Percentiles rank a stretch among this genome's conserved stretches.
Evolutionary conservation across 2,113 vertebrate genomes (phyloP).

Genomic region (Chiloscyllium plagiosum): DNA sequence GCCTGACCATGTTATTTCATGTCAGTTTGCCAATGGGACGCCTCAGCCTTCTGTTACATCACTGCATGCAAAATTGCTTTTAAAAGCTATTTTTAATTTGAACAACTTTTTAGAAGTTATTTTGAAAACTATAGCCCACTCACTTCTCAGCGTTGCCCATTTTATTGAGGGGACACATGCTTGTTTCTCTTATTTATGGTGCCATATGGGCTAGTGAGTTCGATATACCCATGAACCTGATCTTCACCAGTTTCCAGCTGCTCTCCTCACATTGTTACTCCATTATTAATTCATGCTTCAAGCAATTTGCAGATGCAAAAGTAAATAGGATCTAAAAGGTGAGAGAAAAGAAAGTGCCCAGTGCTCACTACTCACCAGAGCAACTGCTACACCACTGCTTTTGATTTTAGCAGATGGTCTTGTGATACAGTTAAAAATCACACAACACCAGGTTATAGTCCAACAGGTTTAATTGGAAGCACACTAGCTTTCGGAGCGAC

Average conservation of each 20-base stretch:
- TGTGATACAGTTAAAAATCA: too few species aligned
- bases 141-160: background rate
- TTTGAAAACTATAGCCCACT: background rate
- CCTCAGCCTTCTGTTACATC: background rate
- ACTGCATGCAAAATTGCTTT: background rate
- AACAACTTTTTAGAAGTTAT: background rate
- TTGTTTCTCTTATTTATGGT: background rate
- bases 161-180: background rate
- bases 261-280: too few species aligned
- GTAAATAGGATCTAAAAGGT: background rate
- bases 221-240: background rate
- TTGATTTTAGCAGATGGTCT: background rate
- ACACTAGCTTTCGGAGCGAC: too few species aligned
- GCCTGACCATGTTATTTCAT: background rate
- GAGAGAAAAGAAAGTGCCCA: background rate
- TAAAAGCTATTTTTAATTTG: background rate
- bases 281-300: background rate
- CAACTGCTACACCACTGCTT: background rate
- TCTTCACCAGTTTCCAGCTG: background rate
- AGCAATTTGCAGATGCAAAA: background rate
- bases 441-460: too few species aligned
- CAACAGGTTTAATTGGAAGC: too few species aligned
- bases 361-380: background rate
- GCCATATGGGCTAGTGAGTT: background rate
- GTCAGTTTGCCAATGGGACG: background rate